These are phyloP conservation scores for Frankliniella intonsa DNA, from an alignment of 2,888 invertebrate species.

Conservation along the genomic window DNA sequence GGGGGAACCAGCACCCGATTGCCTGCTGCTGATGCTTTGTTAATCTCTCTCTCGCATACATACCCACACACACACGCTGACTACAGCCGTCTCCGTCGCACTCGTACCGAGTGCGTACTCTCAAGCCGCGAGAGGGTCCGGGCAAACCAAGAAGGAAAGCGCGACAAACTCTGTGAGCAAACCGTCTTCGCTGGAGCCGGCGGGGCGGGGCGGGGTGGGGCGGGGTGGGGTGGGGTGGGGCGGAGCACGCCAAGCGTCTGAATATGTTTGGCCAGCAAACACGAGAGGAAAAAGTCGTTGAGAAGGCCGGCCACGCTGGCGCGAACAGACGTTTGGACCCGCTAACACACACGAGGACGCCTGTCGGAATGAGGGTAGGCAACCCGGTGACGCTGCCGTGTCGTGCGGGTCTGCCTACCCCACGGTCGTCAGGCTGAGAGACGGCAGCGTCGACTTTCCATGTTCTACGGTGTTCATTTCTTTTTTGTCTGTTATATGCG, in stretches of 20 bases:
- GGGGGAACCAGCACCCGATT: no score
- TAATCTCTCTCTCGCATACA: no score
- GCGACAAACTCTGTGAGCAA: no score
- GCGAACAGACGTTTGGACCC: background rate
- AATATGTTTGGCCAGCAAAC: background rate
- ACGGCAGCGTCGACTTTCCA: background rate
- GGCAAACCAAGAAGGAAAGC: no score
- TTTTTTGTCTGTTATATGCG: background rate
- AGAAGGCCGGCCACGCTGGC: background rate
- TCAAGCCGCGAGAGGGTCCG: no score
- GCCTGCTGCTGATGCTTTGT: no score
- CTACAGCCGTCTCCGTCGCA: no score
- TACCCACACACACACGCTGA: no score
- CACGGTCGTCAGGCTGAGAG: background rate
- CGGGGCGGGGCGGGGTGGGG: no score
- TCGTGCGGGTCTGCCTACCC: background rate
- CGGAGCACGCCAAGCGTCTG: background rate
- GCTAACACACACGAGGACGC: background rate
- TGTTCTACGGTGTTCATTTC: background rate
- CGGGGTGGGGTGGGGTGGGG: no score
- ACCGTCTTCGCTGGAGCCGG: no score
- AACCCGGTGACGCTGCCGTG: background rate
- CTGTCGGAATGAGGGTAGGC: background rate
- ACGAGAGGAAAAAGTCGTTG: background rate
- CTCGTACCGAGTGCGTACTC: no score